Evolutionary conservation across 1,140 invertebrate species (phyloP), one percentile per base, ranked within the genome.

Genomic region (Drosophila murphyi): DNA sequence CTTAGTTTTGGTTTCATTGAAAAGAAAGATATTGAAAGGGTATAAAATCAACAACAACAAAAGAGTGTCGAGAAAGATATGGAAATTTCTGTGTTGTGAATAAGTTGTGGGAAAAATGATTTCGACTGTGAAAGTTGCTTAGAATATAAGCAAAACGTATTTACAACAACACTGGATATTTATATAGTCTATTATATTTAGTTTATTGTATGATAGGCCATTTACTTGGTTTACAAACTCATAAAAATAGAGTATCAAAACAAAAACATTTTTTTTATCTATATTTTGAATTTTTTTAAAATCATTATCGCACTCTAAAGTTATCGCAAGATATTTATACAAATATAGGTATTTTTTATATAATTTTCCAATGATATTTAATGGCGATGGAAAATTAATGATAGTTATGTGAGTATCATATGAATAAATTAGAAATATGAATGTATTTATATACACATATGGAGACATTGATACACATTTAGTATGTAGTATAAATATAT

Each of bases 1-100:
- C 90, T 92, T 88, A 91, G 90, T 92, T 90, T 90, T 85, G 63
- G 79, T 82, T 88, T 87, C 73, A 57, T 71, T 75, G 61, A 68
- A 41, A 67, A 45, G 65, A 39, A 12, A 47, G 54, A 48, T 47
- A 35, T 39, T 12, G 48, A 74, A 82, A 86, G 70, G 77, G 64
- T 71, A 41, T 48, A 72, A 80, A 82, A 59, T 70, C 50, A 82
- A 77, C 69, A 86, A 67, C 78, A 69, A 71, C 43, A 74, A 72
- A 75, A 75, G 39, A 65, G 43, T 74, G 70, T 78, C 55, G 78
- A 76, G 61, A 57, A 64, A 72, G 37, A 37, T 39, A 43, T 43
- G 47, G 47, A 52, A 70, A 39, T 32, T 65, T 68, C 56, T 59
- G 31, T 77, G 63, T 79, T 68, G 64, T 80, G 48, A 34, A 60